Conservation (phyloP, 1,140 invertebrate genomes). For the Harlomillsia oculata region DNA sequence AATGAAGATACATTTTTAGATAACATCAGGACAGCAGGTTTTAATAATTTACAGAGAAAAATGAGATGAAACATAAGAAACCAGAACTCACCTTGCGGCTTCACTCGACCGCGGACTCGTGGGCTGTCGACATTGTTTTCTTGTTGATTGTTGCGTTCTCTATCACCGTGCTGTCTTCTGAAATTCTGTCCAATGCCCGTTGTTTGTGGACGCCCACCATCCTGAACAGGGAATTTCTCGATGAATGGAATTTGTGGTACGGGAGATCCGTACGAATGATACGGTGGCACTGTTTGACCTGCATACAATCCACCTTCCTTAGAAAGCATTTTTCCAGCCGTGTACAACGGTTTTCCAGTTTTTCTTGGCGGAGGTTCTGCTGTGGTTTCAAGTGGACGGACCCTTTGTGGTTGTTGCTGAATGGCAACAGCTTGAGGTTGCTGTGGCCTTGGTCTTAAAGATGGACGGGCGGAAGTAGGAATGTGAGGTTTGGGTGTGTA, state of each 20-base stretch:
- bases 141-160: no score
- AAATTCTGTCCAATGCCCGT: slow-evolving; percentile 5
- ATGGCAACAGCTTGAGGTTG: no score
- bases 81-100: no score
- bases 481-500: not conserved
- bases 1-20: no score
- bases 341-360: slow-evolving; percentile 32
- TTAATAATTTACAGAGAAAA: no score
- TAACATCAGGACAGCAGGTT: no score
- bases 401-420: not conserved
- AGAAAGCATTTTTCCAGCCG: slow-evolving; percentile 27
- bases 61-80: no score
- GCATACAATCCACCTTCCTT: slow-evolving; percentile 36
- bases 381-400: not conserved
- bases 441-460: not conserved
- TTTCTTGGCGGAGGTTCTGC: slow-evolving; percentile 5
- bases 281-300: slow-evolving; percentile 15
- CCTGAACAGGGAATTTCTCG: no score
- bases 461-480: not conserved
- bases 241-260: slow-evolving; percentile 23
- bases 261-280: slow-evolving; percentile 30
- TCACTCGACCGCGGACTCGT: no score
- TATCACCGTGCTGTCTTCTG: no score
- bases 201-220: no score
- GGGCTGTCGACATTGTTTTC: no score